Percentiles rank a stretch among this genome's conserved stretches.
Evolutionary conservation across 2,797 vertebrate genomes (phyloP).

Genomic region (Cottoperca gobio): DNA sequence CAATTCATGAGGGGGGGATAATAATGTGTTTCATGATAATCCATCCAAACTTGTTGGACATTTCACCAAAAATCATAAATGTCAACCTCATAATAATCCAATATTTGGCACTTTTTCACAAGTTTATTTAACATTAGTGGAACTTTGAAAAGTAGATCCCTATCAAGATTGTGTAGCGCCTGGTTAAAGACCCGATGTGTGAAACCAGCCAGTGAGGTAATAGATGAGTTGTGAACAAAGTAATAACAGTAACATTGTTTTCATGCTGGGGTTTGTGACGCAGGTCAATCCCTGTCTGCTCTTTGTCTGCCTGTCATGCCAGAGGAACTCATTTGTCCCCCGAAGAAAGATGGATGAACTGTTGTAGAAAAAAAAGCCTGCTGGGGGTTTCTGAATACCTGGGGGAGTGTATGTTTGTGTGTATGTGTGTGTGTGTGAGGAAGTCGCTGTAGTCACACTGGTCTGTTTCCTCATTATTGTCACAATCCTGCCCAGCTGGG

Average conservation of each 20-base stretch:
- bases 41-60: not conserved
- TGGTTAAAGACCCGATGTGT: conserved; percentile 4
- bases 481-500: conserved; percentile 44
- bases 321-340: conserved; percentile 68
- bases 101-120: not conserved
- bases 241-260: conserved; percentile 42
- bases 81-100: not conserved
- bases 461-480: conserved; percentile 69
- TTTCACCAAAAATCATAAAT: not conserved
- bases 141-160: not conserved
- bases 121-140: not conserved
- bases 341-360: conserved; percentile 58
- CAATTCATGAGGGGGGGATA: too few species aligned
- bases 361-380: conserved; percentile 22
- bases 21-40: not conserved
- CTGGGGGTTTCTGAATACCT: conserved; percentile 44
- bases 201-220: conserved; percentile 21
- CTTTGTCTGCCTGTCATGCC: conserved; percentile 67
- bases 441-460: conserved; percentile 59
- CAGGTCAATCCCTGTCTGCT: conserved; percentile 55
- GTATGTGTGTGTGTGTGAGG: conserved; percentile 43
- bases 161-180: not conserved
- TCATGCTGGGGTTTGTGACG: conserved; percentile 55
- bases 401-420: conserved; percentile 32
- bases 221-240: conserved; percentile 31